Conservation (phyloP, 2,888 invertebrate species). For the Cryptocephalus primarius region DNA sequence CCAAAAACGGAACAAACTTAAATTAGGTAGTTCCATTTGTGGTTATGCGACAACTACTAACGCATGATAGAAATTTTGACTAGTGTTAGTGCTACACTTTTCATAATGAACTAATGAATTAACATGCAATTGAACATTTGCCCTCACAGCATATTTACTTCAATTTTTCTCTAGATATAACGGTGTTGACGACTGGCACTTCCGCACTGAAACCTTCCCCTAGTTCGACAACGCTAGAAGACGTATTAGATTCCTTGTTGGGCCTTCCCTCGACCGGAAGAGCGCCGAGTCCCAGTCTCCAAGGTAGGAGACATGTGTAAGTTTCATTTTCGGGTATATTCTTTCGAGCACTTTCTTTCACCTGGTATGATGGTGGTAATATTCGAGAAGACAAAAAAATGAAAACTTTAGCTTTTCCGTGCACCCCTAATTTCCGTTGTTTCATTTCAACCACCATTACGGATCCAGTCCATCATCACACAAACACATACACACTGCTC, state of each 20-base stretch:
- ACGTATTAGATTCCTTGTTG: constrained; percentile 85
- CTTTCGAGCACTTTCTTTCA: constrained; percentile 6
- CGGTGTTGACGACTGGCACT: constrained; percentile 37
- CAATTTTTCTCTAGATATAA: constrained; percentile 19
- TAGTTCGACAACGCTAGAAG: constrained; percentile 81
- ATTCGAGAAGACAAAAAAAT: background rate
- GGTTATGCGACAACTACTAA: too few relatives aligned
- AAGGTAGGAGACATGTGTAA: constrained; percentile 69
- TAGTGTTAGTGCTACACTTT: too few relatives aligned
- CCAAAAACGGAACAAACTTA: too few relatives aligned
- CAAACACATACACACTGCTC: too few relatives aligned
- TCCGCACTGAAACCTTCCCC: constrained; percentile 55
- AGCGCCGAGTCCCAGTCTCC: constrained; percentile 62
- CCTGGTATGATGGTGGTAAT: background rate
- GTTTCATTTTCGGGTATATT: constrained; percentile 48
- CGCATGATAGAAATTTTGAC: too few relatives aligned
- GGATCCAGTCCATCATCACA: too few relatives aligned
- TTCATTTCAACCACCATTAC: too few relatives aligned
- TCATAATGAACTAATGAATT: too few relatives aligned
- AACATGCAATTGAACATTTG: too few relatives aligned
- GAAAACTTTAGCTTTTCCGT: constrained; percentile 1
- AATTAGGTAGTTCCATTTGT: too few relatives aligned
- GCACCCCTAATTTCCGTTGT: too few relatives aligned
- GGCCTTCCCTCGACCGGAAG: constrained; percentile 71
- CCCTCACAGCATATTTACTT: too few relatives aligned